These are phyloP conservation scores for Microplitis manilae DNA, from an alignment of 2,888 invertebrate species.

Conservation along the genomic window DNA sequence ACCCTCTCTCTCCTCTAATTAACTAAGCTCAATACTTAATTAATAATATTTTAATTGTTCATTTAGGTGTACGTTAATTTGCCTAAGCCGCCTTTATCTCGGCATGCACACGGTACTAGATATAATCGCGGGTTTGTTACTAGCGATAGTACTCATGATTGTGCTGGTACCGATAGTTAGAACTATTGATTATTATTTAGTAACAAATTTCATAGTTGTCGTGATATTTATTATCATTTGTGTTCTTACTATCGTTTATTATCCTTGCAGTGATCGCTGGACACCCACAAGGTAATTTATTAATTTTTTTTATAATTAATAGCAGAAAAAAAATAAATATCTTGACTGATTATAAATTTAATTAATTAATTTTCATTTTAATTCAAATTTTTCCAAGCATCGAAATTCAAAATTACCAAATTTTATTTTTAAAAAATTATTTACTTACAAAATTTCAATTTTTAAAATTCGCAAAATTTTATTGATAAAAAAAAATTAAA, in stretches of 20 bases:
- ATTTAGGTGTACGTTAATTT: conserved; percentile 81
- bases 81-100: conserved; percentile 88
- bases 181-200: conserved; percentile 80
- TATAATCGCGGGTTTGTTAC: conserved; percentile 83
- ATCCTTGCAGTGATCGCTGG: conserved; percentile 89
- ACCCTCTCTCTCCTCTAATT: neutral
- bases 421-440: too few relatives aligned
- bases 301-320: neutral
- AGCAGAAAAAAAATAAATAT: neutral
- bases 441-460: too few relatives aligned
- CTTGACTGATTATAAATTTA: neutral
- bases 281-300: conserved; percentile 86
- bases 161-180: conserved; percentile 85
- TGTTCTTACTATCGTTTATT: conserved; percentile 81
- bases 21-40: neutral
- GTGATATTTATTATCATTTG: conserved; percentile 77
- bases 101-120: conserved; percentile 96
- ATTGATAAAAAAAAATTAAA: too few relatives aligned
- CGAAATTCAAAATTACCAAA: too few relatives aligned
- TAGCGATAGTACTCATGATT: conserved; percentile 80
- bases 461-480: too few relatives aligned
- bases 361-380: neutral
- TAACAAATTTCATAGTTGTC: conserved; percentile 80
- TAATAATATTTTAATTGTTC: conserved; percentile 2
- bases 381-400: too few relatives aligned